phyloP scores from a whole-genome alignment of 2,113 vertebrate species.

The Crotalus horridus region DNA sequence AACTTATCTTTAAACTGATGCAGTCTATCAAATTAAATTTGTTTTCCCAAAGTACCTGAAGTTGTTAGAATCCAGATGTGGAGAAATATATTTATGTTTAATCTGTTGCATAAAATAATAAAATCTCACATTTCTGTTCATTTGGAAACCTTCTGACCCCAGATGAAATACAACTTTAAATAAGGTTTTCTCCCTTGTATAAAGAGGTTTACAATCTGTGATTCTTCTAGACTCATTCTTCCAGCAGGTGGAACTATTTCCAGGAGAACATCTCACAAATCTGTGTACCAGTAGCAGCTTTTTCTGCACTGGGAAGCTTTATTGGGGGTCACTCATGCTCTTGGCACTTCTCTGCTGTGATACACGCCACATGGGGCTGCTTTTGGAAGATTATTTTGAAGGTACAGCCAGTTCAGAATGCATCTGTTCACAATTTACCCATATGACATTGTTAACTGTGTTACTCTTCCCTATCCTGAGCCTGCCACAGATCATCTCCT shows the following conservation, averaged over 20 bases:
- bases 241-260: not conserved
- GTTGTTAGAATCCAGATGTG: not conserved
- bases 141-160: not conserved
- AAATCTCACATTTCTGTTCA: not conserved
- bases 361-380: not conserved
- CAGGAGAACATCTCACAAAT: not conserved
- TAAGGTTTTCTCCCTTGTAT: not conserved
- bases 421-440: not conserved
- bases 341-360: not conserved
- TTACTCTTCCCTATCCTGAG: not conserved
- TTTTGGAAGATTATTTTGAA: not conserved
- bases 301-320: not conserved
- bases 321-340: not conserved
- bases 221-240: not conserved
- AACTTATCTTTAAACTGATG: not conserved
- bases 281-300: not conserved
- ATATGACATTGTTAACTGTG: not conserved
- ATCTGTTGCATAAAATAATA: not conserved
- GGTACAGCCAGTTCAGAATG: not conserved
- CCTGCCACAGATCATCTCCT: not conserved
- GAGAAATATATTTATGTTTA: not conserved
- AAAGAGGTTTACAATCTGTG: not conserved
- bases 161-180: not conserved
- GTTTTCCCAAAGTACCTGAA: not conserved
- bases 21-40: not conserved